Evolutionary conservation across 2,797 vertebrate genomes (phyloP).

Genomic region (Pelodytes ibericus): DNA sequence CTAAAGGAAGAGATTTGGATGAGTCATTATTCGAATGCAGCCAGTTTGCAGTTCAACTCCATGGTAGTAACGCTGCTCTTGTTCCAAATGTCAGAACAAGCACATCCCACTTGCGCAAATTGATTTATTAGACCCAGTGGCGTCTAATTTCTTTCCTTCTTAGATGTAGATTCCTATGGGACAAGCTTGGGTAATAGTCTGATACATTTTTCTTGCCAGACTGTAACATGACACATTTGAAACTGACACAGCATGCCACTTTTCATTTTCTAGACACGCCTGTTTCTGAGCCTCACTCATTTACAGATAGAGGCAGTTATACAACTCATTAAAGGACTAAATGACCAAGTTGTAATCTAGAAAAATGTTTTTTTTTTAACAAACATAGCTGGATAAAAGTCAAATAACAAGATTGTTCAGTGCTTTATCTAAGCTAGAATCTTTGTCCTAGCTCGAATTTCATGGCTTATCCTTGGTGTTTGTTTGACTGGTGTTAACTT

Average conservation of each 20-base stretch:
- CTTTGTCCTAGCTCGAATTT: too few species aligned
- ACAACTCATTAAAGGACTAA: too few species aligned
- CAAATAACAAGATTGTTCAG: too few species aligned
- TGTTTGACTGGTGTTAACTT: too few species aligned
- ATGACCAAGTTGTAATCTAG: too few species aligned
- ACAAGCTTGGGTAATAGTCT: neutral
- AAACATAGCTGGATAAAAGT: too few species aligned
- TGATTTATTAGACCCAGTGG: slow-evolving; percentile 45
- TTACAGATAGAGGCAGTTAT: too few species aligned
- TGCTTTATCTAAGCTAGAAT: too few species aligned
- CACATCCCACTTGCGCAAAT: slow-evolving; percentile 18
- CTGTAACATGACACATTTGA: too few species aligned
- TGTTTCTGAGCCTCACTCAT: too few species aligned
- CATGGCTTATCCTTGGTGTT: too few species aligned
- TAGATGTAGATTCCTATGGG: slow-evolving; percentile 7
- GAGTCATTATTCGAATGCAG: slow-evolving; percentile 7
- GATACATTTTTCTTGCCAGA: neutral
- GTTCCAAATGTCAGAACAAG: slow-evolving; percentile 8
- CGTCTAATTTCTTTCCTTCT: slow-evolving; percentile 41
- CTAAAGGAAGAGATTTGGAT: neutral
- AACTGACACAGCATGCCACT: neutral
- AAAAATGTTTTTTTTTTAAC: too few species aligned
- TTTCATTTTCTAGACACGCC: neutral
- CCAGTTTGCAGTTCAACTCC: slow-evolving; percentile 3
- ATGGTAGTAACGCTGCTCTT: slow-evolving; percentile 19